phyloP scores from a whole-genome alignment of 2,888 invertebrate genomes.

The Zootermopsis nevadensis region DNA sequence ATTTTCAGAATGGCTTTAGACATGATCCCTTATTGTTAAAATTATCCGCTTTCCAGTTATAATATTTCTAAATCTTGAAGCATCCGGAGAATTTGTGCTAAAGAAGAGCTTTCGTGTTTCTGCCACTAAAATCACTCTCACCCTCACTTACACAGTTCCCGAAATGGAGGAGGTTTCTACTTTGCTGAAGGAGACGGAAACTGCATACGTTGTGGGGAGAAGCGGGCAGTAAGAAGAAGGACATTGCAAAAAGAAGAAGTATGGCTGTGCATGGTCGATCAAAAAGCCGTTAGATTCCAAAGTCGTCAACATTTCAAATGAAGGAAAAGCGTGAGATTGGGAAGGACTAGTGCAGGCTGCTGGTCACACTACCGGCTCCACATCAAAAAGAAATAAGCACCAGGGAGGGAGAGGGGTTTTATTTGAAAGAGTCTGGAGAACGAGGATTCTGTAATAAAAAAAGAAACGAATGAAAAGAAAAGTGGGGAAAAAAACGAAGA shows the following conservation, averaged over 20 bases:
- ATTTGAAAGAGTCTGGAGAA: constrained; percentile 37
- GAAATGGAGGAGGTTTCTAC: constrained; percentile 27
- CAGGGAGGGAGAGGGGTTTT: constrained; percentile 27
- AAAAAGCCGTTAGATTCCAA: constrained; percentile 49
- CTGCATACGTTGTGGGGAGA: neutral
- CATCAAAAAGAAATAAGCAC: constrained; percentile 36
- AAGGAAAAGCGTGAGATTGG: constrained; percentile 45
- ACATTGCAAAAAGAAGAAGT: constrained; percentile 30
- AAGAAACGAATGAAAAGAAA: constrained; percentile 21
- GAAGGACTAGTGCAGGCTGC: constrained; percentile 5
- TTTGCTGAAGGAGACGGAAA: constrained; percentile 27
- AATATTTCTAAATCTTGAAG: too few relatives aligned
- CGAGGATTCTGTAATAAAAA: constrained; percentile 40
- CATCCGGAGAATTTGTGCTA: too few relatives aligned
- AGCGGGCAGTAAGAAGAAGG: constrained; percentile 24
- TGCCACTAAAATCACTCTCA: too few relatives aligned
- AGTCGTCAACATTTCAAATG: constrained; percentile 49
- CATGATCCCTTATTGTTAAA: too few relatives aligned
- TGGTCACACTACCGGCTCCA: constrained; percentile 41
- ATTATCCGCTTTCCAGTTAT: too few relatives aligned
- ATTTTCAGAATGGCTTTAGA: too few relatives aligned
- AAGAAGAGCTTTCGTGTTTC: too few relatives aligned
- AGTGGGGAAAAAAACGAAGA: constrained; percentile 10
- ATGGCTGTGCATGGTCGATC: constrained; percentile 44
- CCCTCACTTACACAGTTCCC: neutral